Evolutionary conservation across 1,140 invertebrate genomes (phyloP).

Genomic region (Acromyrmex heyeri): DNA sequence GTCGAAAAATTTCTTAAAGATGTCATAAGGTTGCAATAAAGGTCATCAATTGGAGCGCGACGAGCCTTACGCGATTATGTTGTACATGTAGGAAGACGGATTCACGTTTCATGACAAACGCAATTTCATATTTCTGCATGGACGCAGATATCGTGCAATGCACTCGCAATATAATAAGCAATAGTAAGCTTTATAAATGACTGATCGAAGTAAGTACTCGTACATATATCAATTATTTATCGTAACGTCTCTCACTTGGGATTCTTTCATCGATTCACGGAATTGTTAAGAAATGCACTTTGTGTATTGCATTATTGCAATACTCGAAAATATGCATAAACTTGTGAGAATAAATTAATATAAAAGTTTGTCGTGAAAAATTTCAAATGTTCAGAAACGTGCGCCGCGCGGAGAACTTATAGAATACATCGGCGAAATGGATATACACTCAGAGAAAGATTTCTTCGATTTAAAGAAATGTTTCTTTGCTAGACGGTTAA

Average conservation of each 20-base stretch:
- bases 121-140: neutral
- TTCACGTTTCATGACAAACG: constrained; percentile 16
- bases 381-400: neutral
- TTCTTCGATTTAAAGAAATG: no score
- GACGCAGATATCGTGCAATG: neutral
- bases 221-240: neutral
- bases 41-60: constrained; percentile 6
- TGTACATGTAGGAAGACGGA: neutral
- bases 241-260: neutral
- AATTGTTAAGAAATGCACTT: neutral
- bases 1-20: constrained; percentile 48
- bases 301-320: neutral
- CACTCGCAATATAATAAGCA: neutral
- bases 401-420: neutral
- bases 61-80: neutral
- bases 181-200: neutral
- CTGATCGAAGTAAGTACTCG: neutral
- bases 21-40: constrained; percentile 47
- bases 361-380: constrained; percentile 10
- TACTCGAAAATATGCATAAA: neutral
- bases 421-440: constrained; percentile 8
- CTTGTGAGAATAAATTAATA: constrained; percentile 30
- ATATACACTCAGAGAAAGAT: neutral
- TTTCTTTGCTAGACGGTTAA: no score
- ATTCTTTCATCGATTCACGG: neutral